Base-by-base conservation (phyloP, 2,797 vertebrate species). In the Vespertilio murinus region DNA sequence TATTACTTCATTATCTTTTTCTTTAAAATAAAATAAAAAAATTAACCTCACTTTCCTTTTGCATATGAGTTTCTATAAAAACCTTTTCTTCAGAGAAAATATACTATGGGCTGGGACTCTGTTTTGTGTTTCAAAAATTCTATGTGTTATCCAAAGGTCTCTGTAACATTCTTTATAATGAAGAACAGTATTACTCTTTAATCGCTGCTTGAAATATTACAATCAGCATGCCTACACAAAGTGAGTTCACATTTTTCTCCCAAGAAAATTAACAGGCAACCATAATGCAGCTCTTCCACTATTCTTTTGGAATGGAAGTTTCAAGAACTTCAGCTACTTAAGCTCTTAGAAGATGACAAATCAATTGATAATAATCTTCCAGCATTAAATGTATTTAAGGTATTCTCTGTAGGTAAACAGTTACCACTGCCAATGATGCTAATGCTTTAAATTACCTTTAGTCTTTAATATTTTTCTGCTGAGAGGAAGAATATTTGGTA, bases 161-260 rank as follows among this genome's bases (percentile, higher is more conserved):
- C 61, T 93, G 97, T 97, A 97, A 82, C 94, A 97, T 95, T 97
- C 74, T 94, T 94, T 96, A 96, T 97, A 98, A 97, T 97, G 94
- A 97, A 96, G 90, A 95, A 88, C 35, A 97, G 1, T 94, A 96
- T 97, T 98, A 91, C 78, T 97, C 86, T 96, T 97, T 98, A 98
- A 98, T 98, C 96, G 97, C 95, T 95, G 73, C 88, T 97, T 98
- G 96, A 97, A 97, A 91, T 96, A 97, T 98, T 98, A 97, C 64
- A 98, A 97, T 97, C 96, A 98, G 79, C 95, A 86, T 75, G 95
- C 98, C 97, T 98, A 98, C 97, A 97, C 96, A 98, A 98, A 97
- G 94, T 88, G 88, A 97, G 77, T 97, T 97, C 94, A 91, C 95
- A 93, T 97, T 98, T 97, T 97, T 94, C 89, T 97, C 86, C 83